A percentile compares a stretch with the other conserved stretches of the same genome.
These are phyloP conservation scores for Platerodrilus igneus DNA, from an alignment of 2,888 invertebrate species.

Conservation along the genomic window DNA sequence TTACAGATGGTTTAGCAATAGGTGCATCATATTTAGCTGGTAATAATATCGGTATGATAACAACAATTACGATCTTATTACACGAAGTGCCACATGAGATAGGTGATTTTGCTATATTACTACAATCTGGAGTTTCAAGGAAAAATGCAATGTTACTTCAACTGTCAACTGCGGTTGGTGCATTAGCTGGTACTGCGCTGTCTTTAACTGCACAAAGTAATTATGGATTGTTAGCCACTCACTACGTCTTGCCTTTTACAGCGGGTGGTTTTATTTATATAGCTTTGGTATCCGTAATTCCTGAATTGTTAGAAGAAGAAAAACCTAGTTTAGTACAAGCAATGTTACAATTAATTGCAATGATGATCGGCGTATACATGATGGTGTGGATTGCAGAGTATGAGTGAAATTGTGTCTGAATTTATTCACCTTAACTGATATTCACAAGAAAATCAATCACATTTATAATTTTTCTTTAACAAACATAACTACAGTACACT, in stretches of 20 bases:
- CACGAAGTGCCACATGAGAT: conserved; percentile 99
- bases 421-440: conserved; percentile 1
- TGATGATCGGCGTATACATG: conserved; percentile 87
- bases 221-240: conserved; percentile 63
- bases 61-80: conserved; percentile 91
- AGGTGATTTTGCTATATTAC: conserved; percentile 97
- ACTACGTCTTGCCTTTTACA: conserved; percentile 94
- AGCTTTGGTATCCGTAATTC: conserved; percentile 97
- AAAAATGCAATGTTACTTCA: conserved; percentile 94
- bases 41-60: conserved; percentile 78
- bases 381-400: conserved; percentile 91
- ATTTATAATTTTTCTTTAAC: neutral
- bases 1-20: conserved; percentile 98
- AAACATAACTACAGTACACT: neutral
- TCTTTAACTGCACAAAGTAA: conserved; percentile 79
- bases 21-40: conserved; percentile 96
- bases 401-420: conserved; percentile 49
- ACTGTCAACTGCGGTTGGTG: conserved; percentile 90
- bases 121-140: conserved; percentile 93
- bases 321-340: conserved; percentile 75
- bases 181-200: conserved; percentile 85
- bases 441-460: neutral
- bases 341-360: conserved; percentile 82
- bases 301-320: conserved; percentile 90
- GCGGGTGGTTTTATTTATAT: conserved; percentile 99